Conservation (phyloP, 2,113 vertebrate genomes). For the Nothoprocta perdicaria region DNA sequence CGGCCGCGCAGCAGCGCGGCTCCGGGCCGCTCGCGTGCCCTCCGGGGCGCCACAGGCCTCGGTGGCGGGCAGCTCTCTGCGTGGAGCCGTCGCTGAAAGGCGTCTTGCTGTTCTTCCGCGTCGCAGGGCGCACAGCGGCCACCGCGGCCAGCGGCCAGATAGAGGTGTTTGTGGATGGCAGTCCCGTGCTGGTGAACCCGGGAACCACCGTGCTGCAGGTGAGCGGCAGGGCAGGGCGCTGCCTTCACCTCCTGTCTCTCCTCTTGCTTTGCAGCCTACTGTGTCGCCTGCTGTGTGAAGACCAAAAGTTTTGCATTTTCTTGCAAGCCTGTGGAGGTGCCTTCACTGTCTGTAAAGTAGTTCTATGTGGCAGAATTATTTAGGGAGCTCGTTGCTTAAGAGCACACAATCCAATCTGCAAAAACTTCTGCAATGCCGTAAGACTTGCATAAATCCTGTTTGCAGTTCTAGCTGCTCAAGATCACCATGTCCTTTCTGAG, state of each 20-base stretch:
- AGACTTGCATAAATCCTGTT: neutral
- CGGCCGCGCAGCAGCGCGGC: too few relatives aligned
- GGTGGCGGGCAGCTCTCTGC: neutral
- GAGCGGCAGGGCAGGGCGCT: neutral
- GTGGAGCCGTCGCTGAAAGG: neutral
- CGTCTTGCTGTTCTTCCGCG: neutral
- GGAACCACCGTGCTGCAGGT: slow-evolving; percentile 96
- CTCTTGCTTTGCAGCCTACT: neutral
- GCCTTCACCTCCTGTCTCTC: neutral
- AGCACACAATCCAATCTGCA: neutral
- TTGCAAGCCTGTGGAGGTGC: fast-evolving
- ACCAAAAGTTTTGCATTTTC: neutral
- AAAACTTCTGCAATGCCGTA: neutral
- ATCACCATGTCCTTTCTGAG: neutral
- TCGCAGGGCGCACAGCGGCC: slow-evolving; percentile 79
- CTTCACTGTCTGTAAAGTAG: neutral
- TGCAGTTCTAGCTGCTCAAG: neutral
- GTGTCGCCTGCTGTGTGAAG: neutral
- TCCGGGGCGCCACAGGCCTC: fast-evolving
- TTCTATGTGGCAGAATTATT: neutral
- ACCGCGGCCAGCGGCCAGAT: slow-evolving; percentile 87
- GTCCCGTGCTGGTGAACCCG: slow-evolving; percentile 88
- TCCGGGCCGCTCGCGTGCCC: too few relatives aligned
- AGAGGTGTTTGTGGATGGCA: slow-evolving; percentile 94
- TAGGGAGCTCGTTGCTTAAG: neutral